Evolutionary conservation across 2,797 vertebrate species (phyloP).

Genomic region (Champsocephalus gunnari): DNA sequence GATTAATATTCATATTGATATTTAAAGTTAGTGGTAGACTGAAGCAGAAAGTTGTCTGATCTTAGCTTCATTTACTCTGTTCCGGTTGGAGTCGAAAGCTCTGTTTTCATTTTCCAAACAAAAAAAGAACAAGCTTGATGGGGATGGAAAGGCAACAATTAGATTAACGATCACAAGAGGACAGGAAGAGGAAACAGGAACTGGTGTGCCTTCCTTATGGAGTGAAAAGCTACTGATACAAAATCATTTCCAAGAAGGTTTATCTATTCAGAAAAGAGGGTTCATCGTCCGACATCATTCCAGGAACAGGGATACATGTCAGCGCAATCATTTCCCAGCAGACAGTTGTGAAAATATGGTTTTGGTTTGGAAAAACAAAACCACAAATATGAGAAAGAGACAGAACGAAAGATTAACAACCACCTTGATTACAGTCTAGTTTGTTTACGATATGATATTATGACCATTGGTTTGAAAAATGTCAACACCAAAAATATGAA

Average conservation of each 20-base stretch:
- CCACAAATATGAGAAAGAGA: not conserved
- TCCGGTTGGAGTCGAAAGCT: not conserved
- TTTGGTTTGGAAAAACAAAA: not conserved
- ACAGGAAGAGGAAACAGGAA: no score
- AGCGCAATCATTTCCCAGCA: not conserved
- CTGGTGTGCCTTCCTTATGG: no score
- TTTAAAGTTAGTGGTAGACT: not conserved
- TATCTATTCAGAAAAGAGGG: slow-evolving; percentile 13
- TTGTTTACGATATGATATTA: slow-evolving; percentile 2
- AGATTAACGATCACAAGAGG: not conserved
- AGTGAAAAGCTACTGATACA: no score
- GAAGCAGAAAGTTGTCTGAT: not conserved
- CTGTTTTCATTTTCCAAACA: not conserved
- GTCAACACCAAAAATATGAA: not conserved
- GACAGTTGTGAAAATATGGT: not conserved
- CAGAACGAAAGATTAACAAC: not conserved
- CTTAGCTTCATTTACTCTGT: not conserved
- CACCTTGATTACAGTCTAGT: not conserved
- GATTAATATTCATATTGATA: not conserved
- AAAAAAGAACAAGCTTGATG: no score
- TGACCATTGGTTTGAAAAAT: not conserved
- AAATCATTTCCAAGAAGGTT: not conserved
- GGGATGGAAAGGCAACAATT: not conserved
- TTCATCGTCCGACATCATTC: not conserved
- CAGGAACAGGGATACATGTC: not conserved